Evolutionary conservation across 2,888 invertebrate genomes (phyloP), one percentile per base, ranked within the genome.

Genomic region (Chrysotoxum bicinctum): DNA sequence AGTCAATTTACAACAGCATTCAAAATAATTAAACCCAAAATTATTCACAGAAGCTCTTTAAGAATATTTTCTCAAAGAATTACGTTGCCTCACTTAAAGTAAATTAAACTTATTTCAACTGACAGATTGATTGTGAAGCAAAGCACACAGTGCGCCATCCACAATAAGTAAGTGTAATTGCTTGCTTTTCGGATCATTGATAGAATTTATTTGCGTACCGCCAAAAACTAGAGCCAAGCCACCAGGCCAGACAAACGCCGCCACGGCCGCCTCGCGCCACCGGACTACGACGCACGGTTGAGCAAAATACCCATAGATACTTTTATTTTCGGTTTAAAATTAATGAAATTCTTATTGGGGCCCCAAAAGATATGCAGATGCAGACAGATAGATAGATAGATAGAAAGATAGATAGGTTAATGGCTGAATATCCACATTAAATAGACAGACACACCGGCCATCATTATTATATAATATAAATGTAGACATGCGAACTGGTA

Each of bases 291-390:
- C 58, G 16, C 30, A 54, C 30, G 10, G 6, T 32, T 54, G 30
- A 32, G 54, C 30, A 4, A 3, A 26, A 26, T 26, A 16, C 21
- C 23, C 50, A 50, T 23, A 50, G 48, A 50, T 50, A n/a, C 23
- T 12, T 19, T 75, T 76, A 72, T 69, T 85, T 73, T 81, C 26
- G 54, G 56, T 70, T 70, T 43, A 64, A 64, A 85, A 77, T 85
- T 85, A 81, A 85, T 85, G 81, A 85, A 85, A 85, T 85, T 81
- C 81, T 77, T 77, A 85, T 81, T 85, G 77, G 68, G 84, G n/a
- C n/a, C 72, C 72, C 75, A 75, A 84, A 64, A 85, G 76, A 77
- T 68, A 81, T 73, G 81, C 69, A 62, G 58, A 58, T 58, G 32
- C 40, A 66, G 80, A 80, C 66, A 70, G 84, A 75, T 45, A 68